Percentiles rank a stretch among this genome's conserved stretches.
These are phyloP conservation scores for Drosophila sproati DNA, from an alignment of 1,140 invertebrate genomes.

Conservation along the genomic window DNA sequence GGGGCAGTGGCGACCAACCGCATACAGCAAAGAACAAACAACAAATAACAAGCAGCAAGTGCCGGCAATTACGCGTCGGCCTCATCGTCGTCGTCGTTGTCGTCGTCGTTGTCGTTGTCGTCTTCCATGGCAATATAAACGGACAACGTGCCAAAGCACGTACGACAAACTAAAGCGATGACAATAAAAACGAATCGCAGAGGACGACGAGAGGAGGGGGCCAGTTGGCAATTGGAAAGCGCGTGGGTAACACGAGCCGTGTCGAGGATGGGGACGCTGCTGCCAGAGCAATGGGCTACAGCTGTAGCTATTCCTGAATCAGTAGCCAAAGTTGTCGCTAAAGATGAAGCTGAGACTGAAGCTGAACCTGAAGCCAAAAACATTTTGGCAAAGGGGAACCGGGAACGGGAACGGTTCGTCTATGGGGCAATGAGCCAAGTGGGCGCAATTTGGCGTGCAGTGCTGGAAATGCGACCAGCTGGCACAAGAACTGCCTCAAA, in stretches of 20 bases:
- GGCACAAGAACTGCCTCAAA: conserved; percentile 66
- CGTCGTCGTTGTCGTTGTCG: conserved; percentile 28
- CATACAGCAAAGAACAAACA: conserved; percentile 51
- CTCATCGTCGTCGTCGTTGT: conserved; percentile 18
- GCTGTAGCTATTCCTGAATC: too few relatives aligned
- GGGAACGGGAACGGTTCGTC: conserved; percentile 21
- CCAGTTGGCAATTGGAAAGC: conserved; percentile 60
- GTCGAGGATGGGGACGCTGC: conserved; percentile 2
- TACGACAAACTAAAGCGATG: conserved; percentile 79
- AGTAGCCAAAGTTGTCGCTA: conserved; percentile 9
- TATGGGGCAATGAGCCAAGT: conserved; percentile 72
- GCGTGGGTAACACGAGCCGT: conserved; percentile 77
- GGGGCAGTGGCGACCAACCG: conserved; percentile 49
- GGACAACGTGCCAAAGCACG: conserved; percentile 75
- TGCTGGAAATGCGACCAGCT: conserved; percentile 65
- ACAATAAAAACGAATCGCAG: conserved; percentile 77
- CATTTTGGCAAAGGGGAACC: conserved; percentile 50
- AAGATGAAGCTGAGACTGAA: conserved; percentile 26
- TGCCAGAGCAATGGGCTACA: too few relatives aligned
- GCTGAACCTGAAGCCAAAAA: conserved; percentile 23
- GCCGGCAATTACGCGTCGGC: conserved; percentile 66
- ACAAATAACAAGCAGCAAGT: conserved; percentile 62
- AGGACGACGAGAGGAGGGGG: conserved; percentile 11
- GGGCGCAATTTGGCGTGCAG: conserved; percentile 65
- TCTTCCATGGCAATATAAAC: conserved; percentile 71